Evolutionary conservation across 2,888 invertebrate genomes (phyloP).

Genomic region (Strigamia maritima): DNA sequence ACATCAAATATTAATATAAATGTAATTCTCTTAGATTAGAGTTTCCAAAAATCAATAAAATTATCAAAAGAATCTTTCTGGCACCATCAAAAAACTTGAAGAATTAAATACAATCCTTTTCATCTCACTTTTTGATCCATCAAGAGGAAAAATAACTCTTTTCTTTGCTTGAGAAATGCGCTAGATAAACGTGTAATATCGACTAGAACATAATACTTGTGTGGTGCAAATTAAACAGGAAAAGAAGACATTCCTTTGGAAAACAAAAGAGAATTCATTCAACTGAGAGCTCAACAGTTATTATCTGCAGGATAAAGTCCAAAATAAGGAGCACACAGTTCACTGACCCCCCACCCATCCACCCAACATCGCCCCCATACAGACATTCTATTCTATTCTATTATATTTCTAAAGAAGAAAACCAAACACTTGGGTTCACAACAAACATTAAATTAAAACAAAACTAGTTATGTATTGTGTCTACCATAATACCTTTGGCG

Average conservation of each 20-base stretch:
- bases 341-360: neutral
- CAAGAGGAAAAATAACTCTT: neutral
- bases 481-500: neutral
- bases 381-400: neutral
- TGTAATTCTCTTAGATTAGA: neutral
- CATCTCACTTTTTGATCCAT: neutral
- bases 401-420: neutral
- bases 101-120: neutral
- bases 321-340: constrained; percentile 9
- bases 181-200: constrained; percentile 6
- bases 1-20: neutral
- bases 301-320: constrained; percentile 24
- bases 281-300: constrained; percentile 8
- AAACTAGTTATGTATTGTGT: neutral
- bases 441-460: neutral
- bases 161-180: constrained; percentile 3
- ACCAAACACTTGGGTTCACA: neutral
- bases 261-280: neutral
- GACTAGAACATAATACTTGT: neutral
- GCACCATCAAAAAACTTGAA: neutral
- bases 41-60: neutral
- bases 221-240: constrained; percentile 16
- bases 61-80: neutral
- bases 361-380: neutral
- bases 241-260: constrained; percentile 18